Percentiles rank a stretch among this genome's conserved stretches.
These are phyloP conservation scores for Amorpha juglandis DNA, from an alignment of 2,888 invertebrate genomes.

Conservation along the genomic window DNA sequence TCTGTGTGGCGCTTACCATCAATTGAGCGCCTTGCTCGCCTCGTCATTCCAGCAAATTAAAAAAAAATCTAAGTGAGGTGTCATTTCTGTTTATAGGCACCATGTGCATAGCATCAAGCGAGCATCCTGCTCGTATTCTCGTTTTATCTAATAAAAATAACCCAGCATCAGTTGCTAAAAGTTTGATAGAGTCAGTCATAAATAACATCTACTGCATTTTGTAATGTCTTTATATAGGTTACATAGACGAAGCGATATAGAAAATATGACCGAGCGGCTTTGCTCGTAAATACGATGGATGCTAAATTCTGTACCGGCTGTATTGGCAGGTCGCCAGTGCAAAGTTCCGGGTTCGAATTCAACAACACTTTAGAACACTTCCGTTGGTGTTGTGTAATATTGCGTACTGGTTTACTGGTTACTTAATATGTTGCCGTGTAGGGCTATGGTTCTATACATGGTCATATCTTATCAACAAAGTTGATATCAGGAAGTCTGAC, in stretches of 20 bases:
- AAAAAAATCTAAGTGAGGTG: too few species aligned
- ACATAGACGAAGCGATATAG: constrained; percentile 2
- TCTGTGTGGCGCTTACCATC: too few species aligned
- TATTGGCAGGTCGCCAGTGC: constrained; percentile 46
- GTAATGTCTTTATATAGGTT: neutral
- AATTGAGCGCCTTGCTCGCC: too few species aligned
- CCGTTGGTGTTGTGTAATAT: constrained; percentile 30
- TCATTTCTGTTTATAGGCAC: too few species aligned
- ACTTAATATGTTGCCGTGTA: constrained; percentile 4
- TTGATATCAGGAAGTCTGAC: neutral
- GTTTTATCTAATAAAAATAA: too few species aligned
- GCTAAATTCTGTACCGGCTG: constrained; percentile 15
- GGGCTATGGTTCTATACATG: neutral
- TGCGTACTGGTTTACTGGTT: constrained; percentile 10
- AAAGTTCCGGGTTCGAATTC: constrained; percentile 51
- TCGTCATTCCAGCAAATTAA: too few species aligned
- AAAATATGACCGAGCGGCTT: constrained; percentile 17
- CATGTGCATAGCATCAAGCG: too few species aligned
- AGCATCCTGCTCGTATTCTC: too few species aligned
- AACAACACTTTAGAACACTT: constrained; percentile 40
- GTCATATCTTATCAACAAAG: neutral
- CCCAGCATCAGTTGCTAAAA: neutral
- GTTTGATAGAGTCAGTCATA: too few species aligned
- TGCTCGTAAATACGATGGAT: constrained; percentile 15
- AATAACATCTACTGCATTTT: neutral